These are phyloP conservation scores for Dendrolimus punctatus DNA, from an alignment of 1,140 invertebrate species.

Conservation along the genomic window DNA sequence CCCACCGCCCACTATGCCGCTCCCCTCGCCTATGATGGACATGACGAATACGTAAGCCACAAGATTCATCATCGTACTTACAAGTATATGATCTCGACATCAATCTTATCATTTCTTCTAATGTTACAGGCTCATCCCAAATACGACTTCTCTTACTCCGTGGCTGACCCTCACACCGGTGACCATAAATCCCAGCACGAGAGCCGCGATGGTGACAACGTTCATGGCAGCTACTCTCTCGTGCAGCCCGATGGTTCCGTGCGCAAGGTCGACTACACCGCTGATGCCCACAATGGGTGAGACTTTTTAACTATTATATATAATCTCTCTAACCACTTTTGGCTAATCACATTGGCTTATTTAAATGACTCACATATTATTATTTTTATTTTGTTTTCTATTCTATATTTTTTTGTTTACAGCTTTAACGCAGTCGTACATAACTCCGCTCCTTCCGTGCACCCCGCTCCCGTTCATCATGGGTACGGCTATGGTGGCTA, in stretches of 20 bases:
- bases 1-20: constrained; percentile 17
- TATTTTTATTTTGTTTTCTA: background rate
- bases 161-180: constrained; percentile 50
- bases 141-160: constrained; percentile 67
- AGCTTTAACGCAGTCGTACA: constrained; percentile 65
- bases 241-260: constrained; percentile 55
- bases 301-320: background rate
- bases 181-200: constrained; percentile 35
- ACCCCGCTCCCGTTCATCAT: constrained; percentile 12
- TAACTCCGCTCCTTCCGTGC: constrained; percentile 49
- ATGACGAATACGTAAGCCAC: constrained; percentile 27
- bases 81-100: background rate
- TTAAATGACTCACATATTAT: too few relatives aligned
- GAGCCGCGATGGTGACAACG: constrained; percentile 32
- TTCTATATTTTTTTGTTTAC: constrained; percentile 8
- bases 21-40: constrained; percentile 13
- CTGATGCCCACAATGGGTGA: constrained; percentile 41
- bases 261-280: constrained; percentile 52
- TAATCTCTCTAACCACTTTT: background rate
- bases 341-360: background rate
- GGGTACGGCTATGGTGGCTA: background rate
- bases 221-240: constrained; percentile 44
- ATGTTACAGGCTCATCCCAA: constrained; percentile 29
- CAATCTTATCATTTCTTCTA: background rate
- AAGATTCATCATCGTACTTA: background rate